A percentile compares a stretch with the other conserved stretches of the same genome.
These are phyloP conservation scores for Drosophila kepulauana DNA, from an alignment of 1,140 invertebrate species.

Conservation along the genomic window DNA sequence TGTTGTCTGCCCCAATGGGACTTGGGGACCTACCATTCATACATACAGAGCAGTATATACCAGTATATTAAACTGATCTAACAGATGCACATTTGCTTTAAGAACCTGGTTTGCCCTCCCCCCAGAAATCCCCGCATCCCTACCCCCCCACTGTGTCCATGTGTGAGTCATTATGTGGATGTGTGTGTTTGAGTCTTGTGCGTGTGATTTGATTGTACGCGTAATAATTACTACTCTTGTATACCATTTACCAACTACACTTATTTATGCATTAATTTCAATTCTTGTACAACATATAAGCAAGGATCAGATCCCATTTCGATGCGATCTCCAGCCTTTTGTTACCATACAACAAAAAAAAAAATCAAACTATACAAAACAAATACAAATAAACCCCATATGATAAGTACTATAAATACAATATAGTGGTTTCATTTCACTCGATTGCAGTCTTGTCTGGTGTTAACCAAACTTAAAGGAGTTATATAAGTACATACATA, in stretches of 20 bases:
- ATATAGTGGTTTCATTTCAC: background rate
- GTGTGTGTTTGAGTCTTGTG: constrained; percentile 17
- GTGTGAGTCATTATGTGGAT: constrained; percentile 28
- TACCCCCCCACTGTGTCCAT: constrained; percentile 5
- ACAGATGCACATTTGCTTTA: constrained; percentile 38
- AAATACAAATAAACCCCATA: constrained; percentile 44
- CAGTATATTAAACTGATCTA: constrained; percentile 23
- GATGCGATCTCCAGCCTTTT: constrained; percentile 44
- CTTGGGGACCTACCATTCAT: background rate
- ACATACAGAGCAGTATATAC: constrained; percentile 5
- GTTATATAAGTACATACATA: too few relatives aligned
- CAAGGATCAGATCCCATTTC: constrained; percentile 28
- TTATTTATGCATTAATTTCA: constrained; percentile 61
- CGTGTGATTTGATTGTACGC: constrained; percentile 45
- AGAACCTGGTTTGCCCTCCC: constrained; percentile 12
- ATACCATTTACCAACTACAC: constrained; percentile 37
- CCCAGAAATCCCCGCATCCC: background rate
- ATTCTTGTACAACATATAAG: constrained; percentile 31
- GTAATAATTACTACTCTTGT: constrained; percentile 24
- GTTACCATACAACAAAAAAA: constrained; percentile 17
- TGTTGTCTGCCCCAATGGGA: background rate
- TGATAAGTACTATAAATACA: constrained; percentile 31
- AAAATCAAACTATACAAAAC: constrained; percentile 5
- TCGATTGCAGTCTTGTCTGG: too few relatives aligned
- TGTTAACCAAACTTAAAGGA: too few relatives aligned